Percentiles rank a stretch among this genome's conserved stretches.
Conservation (phyloP, 2,888 invertebrate species). For the Hirtodrosophila duncani region DNA sequence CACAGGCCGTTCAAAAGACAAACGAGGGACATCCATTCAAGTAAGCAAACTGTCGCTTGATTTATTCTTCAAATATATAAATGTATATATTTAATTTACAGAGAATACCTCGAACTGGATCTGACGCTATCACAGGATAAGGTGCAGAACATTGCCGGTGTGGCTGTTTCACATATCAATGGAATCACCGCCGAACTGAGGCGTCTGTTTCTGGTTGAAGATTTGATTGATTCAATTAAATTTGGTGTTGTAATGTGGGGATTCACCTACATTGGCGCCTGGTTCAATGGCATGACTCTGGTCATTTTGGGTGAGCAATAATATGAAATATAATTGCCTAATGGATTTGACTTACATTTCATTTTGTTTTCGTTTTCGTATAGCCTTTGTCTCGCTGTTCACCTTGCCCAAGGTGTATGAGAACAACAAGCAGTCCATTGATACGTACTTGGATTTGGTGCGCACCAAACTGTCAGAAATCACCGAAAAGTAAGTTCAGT, state of each 20-base stretch:
- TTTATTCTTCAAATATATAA: no score
- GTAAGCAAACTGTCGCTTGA: no score
- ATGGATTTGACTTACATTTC: constrained; percentile 12
- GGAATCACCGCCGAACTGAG: constrained; percentile 89
- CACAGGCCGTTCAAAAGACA: constrained; percentile 97
- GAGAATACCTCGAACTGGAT: constrained; percentile 91
- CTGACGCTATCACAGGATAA: constrained; percentile 93
- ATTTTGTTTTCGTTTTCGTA: constrained; percentile 64
- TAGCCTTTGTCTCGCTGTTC: constrained; percentile 95
- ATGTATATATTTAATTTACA: constrained; percentile 63
- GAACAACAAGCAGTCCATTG: constrained; percentile 95
- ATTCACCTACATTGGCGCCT: constrained; percentile 97
- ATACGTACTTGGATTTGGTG: constrained; percentile 92
- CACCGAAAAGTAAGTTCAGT: constrained; percentile 87
- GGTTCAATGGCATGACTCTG: constrained; percentile 99
- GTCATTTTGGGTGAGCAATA: constrained; percentile 89
- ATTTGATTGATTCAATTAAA: constrained; percentile 96
- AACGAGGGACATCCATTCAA: constrained; percentile 98
- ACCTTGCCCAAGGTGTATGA: constrained; percentile 97
- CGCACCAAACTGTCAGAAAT: constrained; percentile 92
- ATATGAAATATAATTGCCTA: background rate
- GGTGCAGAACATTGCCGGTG: constrained; percentile 91
- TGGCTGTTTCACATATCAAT: constrained; percentile 92
- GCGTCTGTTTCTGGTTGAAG: constrained; percentile 96
- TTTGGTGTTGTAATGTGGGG: constrained; percentile 97